phyloP scores from a whole-genome alignment of 2,888 invertebrate genomes.

The Drosophila longiperda region DNA sequence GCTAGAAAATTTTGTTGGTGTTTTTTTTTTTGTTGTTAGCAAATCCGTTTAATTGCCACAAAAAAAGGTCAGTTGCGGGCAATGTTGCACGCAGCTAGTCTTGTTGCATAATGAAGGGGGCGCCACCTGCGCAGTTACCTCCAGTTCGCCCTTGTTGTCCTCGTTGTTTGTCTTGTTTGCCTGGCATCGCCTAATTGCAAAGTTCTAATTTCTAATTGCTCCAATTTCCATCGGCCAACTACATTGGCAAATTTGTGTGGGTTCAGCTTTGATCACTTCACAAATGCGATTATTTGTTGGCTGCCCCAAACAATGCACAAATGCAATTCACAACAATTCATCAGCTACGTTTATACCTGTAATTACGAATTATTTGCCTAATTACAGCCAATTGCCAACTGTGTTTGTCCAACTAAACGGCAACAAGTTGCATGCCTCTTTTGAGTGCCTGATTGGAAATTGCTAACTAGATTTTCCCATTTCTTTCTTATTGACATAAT shows the following conservation, averaged over 20 bases:
- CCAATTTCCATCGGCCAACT: slow-evolving; percentile 8
- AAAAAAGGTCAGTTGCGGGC: slow-evolving; percentile 11
- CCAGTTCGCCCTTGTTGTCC: slow-evolving; percentile 20
- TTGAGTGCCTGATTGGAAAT: neutral
- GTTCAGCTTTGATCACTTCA: slow-evolving; percentile 3
- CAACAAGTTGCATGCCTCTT: slow-evolving; percentile 26
- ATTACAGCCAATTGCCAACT: neutral
- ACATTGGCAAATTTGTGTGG: neutral
- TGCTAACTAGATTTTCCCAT: neutral
- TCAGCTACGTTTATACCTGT: slow-evolving; percentile 17
- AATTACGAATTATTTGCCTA: slow-evolving; percentile 23
- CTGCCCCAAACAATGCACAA: slow-evolving; percentile 5
- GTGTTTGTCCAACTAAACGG: neutral
- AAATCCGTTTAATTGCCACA: slow-evolving; percentile 80
- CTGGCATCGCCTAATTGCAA: slow-evolving; percentile 66
- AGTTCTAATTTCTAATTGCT: slow-evolving; percentile 34
- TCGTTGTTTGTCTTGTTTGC: slow-evolving; percentile 10
- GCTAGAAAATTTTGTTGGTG: slow-evolving; percentile 34
- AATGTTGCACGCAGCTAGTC: slow-evolving; percentile 12
- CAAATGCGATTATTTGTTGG: slow-evolving; percentile 44
- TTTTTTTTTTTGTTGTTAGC: slow-evolving; percentile 48
- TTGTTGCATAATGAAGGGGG: slow-evolving; percentile 67
- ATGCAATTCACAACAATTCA: neutral
- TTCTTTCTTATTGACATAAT: too few species aligned
- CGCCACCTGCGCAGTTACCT: neutral